These are phyloP conservation scores for Terrapene triunguis DNA, from an alignment of 2,113 vertebrate species.

Conservation along the genomic window DNA sequence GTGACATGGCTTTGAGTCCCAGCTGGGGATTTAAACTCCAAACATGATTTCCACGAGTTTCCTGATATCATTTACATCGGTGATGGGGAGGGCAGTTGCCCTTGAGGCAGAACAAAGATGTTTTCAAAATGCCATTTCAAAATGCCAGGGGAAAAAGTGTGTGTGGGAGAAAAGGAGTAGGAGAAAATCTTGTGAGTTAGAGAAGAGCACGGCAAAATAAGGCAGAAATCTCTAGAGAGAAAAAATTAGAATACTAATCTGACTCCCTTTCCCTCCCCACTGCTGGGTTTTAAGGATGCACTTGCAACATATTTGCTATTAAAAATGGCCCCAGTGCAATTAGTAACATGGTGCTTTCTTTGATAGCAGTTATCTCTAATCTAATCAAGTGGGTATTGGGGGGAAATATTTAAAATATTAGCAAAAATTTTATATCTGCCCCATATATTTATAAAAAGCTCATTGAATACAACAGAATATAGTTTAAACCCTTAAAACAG, in stretches of 20 bases:
- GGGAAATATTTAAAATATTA: fast-evolving
- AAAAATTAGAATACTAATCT: fast-evolving
- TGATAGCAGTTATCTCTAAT: fast-evolving
- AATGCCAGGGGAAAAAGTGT: neutral
- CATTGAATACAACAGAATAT: neutral
- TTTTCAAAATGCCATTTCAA: neutral
- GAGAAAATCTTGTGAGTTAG: neutral
- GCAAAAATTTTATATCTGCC: neutral
- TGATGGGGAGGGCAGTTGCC: neutral
- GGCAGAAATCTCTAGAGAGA: neutral
- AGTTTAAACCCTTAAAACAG: fast-evolving
- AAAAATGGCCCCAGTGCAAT: neutral
- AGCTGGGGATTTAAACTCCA: neutral
- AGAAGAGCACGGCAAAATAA: fast-evolving
- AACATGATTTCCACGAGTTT: neutral
- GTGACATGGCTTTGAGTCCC: neutral
- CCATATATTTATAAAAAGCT: fast-evolving
- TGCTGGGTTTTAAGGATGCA: fast-evolving
- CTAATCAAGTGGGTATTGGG: too few relatives aligned
- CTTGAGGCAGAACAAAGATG: neutral
- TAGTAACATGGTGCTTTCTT: neutral
- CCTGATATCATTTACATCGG: neutral
- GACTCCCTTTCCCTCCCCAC: neutral
- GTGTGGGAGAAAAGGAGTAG: fast-evolving
- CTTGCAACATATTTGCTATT: neutral